Evolutionary conservation across 2,888 invertebrate genomes (phyloP), one percentile per base, ranked within the genome.

Genomic region (Priocnemis perturbator): DNA sequence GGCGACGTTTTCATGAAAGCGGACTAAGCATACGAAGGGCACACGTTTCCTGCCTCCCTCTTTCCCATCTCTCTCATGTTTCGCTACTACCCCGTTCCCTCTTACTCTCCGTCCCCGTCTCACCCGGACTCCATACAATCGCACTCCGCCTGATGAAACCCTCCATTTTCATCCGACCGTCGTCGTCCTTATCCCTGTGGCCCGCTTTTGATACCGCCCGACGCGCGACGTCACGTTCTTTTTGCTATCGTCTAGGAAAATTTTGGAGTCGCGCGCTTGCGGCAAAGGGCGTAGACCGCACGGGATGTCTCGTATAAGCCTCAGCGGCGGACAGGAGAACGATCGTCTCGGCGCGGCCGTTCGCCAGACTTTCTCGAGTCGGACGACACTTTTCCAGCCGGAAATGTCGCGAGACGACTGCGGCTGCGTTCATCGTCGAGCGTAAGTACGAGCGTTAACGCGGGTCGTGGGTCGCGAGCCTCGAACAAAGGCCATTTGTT

Each of bases 81-180:
- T 37, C 37, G 37, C 7, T 11, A 37, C 37, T 11, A 11, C 1
- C 37, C 37, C 44, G 14, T 1, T 50, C 58, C 19, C 57, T 17
- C 30, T 30, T n/a, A n/a, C 30, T 19, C 58, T 58, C 14, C 9
- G 9, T 21, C 20, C 21, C 44, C 19, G 19, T 14, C 7, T 52
- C 50, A 15, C 55, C 56, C 64, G 23, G 70, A 69, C 66, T 72
- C 73, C 78, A 76, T 81, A 78, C 81, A 81, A 81, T 82, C 67
- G 74, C 75, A 78, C 79, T 81, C 64, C 74, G 63, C 64, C 72
- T 82, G 79, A 83, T 82, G 80, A 81, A 85, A 81, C 82, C 73
- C 72, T 80, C 80, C 78, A 81, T 83, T 83, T 83, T 71, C 75
- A 79, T 60, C 61, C 53, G 23, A 69, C 67, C 68, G 53, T 69